Percentiles rank a stretch among this genome's conserved stretches.
phyloP scores from a whole-genome alignment of 2,888 invertebrate genomes.

The Mythimna loreyi region DNA sequence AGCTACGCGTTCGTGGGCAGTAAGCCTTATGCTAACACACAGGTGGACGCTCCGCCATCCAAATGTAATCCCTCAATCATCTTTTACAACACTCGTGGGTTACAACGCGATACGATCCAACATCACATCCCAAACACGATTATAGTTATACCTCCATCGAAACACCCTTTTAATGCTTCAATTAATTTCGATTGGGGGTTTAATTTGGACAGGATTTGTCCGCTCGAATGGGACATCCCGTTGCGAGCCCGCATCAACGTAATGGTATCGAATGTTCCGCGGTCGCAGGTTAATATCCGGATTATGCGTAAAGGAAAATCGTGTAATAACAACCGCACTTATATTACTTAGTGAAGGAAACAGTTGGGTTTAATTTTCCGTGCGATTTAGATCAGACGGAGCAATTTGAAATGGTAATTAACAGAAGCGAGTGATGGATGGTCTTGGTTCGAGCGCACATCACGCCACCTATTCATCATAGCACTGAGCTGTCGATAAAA shows the following conservation, averaged over 20 bases:
- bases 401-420: conserved; percentile 87
- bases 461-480: conserved; percentile 74
- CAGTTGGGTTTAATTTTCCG: conserved; percentile 73
- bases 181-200: conserved; percentile 79
- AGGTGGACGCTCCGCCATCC: conserved; percentile 8
- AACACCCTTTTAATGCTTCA: conserved; percentile 74
- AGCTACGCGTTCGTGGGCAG: too few species aligned
- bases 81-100: conserved; percentile 37
- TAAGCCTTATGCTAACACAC: background rate
- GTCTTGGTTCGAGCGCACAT: conserved; percentile 59
- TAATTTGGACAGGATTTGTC: conserved; percentile 78
- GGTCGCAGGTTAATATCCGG: conserved; percentile 65
- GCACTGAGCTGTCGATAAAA: conserved; percentile 66
- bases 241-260: conserved; percentile 67
- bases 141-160: conserved; percentile 57
- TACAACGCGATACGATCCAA: conserved; percentile 39
- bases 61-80: conserved; percentile 28
- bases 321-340: conserved; percentile 47
- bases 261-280: conserved; percentile 70
- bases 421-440: conserved; percentile 80
- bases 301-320: conserved; percentile 65
- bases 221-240: conserved; percentile 70
- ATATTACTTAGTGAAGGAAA: conserved; percentile 60
- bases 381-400: conserved; percentile 76
- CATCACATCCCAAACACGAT: conserved; percentile 62